Evolutionary conservation across 2,797 vertebrate genomes (phyloP), one percentile per base, ranked within the genome.

Genomic region (Tragopan temminckii): DNA sequence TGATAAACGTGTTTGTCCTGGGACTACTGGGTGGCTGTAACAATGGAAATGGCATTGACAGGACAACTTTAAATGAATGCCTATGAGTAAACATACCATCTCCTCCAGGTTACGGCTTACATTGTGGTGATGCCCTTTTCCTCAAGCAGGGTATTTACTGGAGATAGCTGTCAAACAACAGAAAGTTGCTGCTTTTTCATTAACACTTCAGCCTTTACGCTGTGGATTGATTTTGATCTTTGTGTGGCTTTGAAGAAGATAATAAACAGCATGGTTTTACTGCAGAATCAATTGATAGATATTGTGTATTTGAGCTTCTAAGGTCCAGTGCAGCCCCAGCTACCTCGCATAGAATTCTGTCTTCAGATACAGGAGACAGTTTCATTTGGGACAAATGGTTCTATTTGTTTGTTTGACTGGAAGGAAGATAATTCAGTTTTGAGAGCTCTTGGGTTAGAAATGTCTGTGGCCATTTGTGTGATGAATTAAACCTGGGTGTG

Each of bases 171-270:
- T 67, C 88, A 88, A 67, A 52, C 55, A 85, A 69, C 55, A 76
- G 67, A 83, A 63, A n/a, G 46, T 80, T 78, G 23, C 53, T 86
- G 63, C 64, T 61, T 80, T 94, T 90, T 74, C 91, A 90, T 86
- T 95, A 91, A 64, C 71, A 29, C 78, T 87, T 91, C 1, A 38
- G 0, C 84, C 74, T 88, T 86, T 63, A 76, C 59, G 21, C 61
- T 70, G 66, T 58, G 80, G 75, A 72, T 86, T 67, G 70, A 82
- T 85, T 82, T 80, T 87, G 43, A 90, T 94, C 53, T 84, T 75
- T 46, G 75, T 79, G 27, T 74, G 78, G 48, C 64, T 96, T 81
- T 90, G 74, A 88, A 85, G 78, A 81, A 75, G 36, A 40, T 86
- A 70, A 68, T 80, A 84, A 91, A 85, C 57, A 69, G 24, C 25